Base-by-base conservation (phyloP, 2,113 vertebrate genomes). In the Seriola dumerili region DNA sequence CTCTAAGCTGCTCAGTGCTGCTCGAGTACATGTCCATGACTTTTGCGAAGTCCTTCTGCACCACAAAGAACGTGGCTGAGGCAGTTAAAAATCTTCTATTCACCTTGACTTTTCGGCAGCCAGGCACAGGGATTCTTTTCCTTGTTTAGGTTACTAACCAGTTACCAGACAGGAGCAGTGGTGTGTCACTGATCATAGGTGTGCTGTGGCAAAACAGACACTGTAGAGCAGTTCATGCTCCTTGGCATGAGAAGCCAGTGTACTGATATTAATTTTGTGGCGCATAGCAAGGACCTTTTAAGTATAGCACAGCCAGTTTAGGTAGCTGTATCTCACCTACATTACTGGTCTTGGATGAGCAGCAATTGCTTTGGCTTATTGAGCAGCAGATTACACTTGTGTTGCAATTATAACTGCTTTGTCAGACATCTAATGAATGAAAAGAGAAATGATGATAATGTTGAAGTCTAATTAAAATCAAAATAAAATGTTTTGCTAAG, bases 121-220 rank as follows among this genome's bases (percentile, higher is more conserved):
- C 14, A 13, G 54, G 44, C 9, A 76, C 50, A 29, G 36, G n/a
- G 16, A 65, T 66, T 19, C 8, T 40, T 1, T 32, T 44, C 8
- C 2, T 52, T 64, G 46, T 75, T 13, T 52, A 75, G 32, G 50
- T 76, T 21, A 75, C 72, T 4, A 74, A 29, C 44, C 29, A 38
- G 8, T 8, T 38, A 38, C 5, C 38, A 38, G 38, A 8, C 8
- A 1, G 38, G 8, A 38, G 38, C 38, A 38, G 38, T 38, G 38
- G 38, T 38, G 8, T 38, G 38, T 38, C 38, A 38, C 38, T 38
- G 38, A 38, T 6, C 38, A 38, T 38, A 38, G 38, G 8, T 38
- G 38, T 38, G 8, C 5, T 38, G 38, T 38, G 38, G 38, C 38
- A 38, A 38, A 38, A 38, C 8, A 38, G 38, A 38, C 8, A 38